These are phyloP conservation scores for Staurois parvus DNA, from an alignment of 2,797 vertebrate species.

Conservation along the genomic window DNA sequence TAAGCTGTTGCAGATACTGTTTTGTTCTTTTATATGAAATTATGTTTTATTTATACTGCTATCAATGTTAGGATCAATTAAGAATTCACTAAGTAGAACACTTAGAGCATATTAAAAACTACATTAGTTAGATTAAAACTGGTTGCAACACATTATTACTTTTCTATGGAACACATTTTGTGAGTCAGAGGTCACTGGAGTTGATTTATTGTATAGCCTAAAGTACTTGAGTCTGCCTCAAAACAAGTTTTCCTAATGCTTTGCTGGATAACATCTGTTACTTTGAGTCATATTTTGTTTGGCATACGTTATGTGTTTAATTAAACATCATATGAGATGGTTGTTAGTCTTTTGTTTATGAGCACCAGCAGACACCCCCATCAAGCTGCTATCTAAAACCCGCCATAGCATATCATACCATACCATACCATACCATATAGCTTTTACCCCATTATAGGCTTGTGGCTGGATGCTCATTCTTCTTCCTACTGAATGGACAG, in stretches of 20 bases:
- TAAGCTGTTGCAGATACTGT: neutral
- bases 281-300: conserved; percentile 25
- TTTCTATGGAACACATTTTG: conserved; percentile 14
- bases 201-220: conserved; percentile 33
- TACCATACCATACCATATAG: too few species aligned
- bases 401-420: too few species aligned
- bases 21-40: neutral
- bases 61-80: conserved; percentile 12
- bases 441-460: too few species aligned
- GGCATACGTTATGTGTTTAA: conserved; percentile 7
- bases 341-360: too few species aligned
- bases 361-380: too few species aligned
- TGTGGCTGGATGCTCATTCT: too few species aligned
- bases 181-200: conserved; percentile 40
- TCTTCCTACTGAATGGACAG: too few species aligned
- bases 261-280: conserved; percentile 38
- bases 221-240: conserved; percentile 20
- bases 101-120: neutral
- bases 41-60: conserved; percentile 11
- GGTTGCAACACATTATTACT: conserved; percentile 31
- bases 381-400: too few species aligned
- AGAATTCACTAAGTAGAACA: neutral
- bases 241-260: conserved; percentile 50
- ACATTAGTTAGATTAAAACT: conserved; percentile 29
- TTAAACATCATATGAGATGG: neutral